Conservation (phyloP, 2,888 invertebrate genomes). For the Dyspetes luteomarginatus region DNA sequence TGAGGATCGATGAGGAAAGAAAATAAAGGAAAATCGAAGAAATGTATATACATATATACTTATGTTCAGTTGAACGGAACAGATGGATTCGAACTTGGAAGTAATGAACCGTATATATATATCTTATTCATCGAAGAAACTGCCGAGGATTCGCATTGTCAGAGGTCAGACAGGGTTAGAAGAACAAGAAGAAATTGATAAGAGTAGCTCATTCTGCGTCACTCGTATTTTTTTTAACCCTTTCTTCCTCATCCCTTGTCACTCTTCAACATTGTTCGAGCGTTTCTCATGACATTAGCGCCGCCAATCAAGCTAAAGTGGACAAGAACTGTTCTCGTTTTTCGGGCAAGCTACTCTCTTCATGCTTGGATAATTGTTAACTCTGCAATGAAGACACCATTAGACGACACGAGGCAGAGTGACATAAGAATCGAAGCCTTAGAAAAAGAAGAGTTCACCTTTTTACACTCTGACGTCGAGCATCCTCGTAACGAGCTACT, state of each 20-base stretch:
- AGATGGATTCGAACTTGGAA: constrained; percentile 62
- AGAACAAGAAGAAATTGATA: constrained; percentile 55
- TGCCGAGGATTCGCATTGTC: constrained; percentile 58
- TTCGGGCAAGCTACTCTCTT: constrained; percentile 30
- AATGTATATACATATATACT: constrained; percentile 21
- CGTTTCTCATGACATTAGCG: constrained; percentile 30
- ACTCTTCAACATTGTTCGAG: constrained; percentile 39
- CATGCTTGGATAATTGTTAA: constrained; percentile 63
- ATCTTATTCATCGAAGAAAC: constrained; percentile 54
- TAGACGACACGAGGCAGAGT: background rate
- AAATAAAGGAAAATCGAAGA: constrained; percentile 24
- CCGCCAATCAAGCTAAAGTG: constrained; percentile 14
- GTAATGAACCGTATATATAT: constrained; percentile 65
- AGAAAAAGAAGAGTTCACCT: constrained; percentile 17
- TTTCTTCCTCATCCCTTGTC: constrained; percentile 26
- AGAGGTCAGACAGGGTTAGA: constrained; percentile 38
- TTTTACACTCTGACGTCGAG: background rate
- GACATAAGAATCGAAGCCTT: constrained; percentile 12
- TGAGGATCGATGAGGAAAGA: constrained; percentile 39
- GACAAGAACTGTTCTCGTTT: constrained; percentile 18
- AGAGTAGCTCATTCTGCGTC: constrained; percentile 32
- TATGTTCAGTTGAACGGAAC: constrained; percentile 37
- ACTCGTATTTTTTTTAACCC: constrained; percentile 21
- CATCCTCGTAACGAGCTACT: constrained; percentile 1
- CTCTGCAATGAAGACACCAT: constrained; percentile 28